A percentile compares a stretch with the other conserved stretches of the same genome.
Conservation (phyloP, 2,888 invertebrate genomes). For the Spilarctia lutea region DNA sequence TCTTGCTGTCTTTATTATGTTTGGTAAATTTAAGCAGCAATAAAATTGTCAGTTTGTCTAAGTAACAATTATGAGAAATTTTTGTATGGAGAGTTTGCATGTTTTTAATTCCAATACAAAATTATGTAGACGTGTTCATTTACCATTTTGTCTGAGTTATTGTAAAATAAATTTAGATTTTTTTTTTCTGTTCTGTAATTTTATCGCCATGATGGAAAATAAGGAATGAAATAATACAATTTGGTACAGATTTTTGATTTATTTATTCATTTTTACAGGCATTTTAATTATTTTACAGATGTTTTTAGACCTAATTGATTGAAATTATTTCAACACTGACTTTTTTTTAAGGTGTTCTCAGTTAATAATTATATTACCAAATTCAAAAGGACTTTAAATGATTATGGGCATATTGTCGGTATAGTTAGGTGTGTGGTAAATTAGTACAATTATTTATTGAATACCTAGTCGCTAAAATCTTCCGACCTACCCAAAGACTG, state of each 20-base stretch:
- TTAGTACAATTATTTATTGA: constrained; percentile 69
- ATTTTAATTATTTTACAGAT: background rate
- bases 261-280: too few species aligned
- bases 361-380: constrained; percentile 27
- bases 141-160: constrained; percentile 24
- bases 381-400: constrained; percentile 49
- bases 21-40: too few species aligned
- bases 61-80: constrained; percentile 60
- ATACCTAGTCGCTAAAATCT: constrained; percentile 83
- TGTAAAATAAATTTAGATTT: constrained; percentile 20
- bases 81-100: constrained; percentile 63
- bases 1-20: background rate
- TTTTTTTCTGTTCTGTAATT: too few species aligned
- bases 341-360: background rate
- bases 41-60: constrained; percentile 52
- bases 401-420: constrained; percentile 65
- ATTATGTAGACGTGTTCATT: constrained; percentile 47
- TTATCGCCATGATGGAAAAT: too few species aligned
- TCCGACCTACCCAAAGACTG: constrained; percentile 87
- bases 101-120: constrained; percentile 43
- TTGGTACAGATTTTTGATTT: too few species aligned
- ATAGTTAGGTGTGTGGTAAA: constrained; percentile 69
- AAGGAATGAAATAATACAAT: too few species aligned
- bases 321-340: background rate
- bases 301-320: background rate